These are phyloP conservation scores for Musca domestica DNA, from an alignment of 1,140 invertebrate genomes.

Conservation along the genomic window DNA sequence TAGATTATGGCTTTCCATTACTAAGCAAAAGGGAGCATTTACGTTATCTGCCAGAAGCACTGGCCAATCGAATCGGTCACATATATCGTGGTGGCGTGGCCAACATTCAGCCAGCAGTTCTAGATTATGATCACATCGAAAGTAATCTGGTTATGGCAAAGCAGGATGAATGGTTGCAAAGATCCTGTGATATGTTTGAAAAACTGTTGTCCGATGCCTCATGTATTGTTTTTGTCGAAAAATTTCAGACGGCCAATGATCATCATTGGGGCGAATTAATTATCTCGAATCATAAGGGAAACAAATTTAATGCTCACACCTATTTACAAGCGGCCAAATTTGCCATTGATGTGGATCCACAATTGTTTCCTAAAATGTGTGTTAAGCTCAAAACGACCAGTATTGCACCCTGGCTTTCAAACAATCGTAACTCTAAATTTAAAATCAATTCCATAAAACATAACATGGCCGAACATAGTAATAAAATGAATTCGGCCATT, in stretches of 20 bases:
- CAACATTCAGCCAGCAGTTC: conserved; percentile 19
- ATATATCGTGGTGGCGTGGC: conserved; percentile 19
- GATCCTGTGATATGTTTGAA: conserved; percentile 23
- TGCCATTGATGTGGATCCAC: neutral
- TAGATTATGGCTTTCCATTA: conserved; percentile 30
- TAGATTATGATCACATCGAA: conserved; percentile 17
- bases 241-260: neutral
- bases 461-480: neutral
- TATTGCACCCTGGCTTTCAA: conserved; percentile 23
- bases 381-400: conserved; percentile 7
- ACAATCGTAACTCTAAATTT: conserved; percentile 25
- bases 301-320: conserved; percentile 7
- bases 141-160: neutral
- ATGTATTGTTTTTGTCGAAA: conserved; percentile 19
- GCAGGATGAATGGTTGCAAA: conserved; percentile 22
- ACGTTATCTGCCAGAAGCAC: conserved; percentile 17
- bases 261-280: conserved; percentile 25
- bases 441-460: conserved; percentile 17
- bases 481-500: neutral
- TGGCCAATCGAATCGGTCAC: neutral
- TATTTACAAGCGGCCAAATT: conserved; percentile 15
- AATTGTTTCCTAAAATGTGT: conserved; percentile 2
- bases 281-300: conserved; percentile 13
- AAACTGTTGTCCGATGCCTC: conserved; percentile 18
- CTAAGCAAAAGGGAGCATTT: conserved; percentile 19